Evolutionary conservation across 2,797 vertebrate genomes (phyloP), one percentile per base, ranked within the genome.

Genomic region (Tympanoctomys barrerae): DNA sequence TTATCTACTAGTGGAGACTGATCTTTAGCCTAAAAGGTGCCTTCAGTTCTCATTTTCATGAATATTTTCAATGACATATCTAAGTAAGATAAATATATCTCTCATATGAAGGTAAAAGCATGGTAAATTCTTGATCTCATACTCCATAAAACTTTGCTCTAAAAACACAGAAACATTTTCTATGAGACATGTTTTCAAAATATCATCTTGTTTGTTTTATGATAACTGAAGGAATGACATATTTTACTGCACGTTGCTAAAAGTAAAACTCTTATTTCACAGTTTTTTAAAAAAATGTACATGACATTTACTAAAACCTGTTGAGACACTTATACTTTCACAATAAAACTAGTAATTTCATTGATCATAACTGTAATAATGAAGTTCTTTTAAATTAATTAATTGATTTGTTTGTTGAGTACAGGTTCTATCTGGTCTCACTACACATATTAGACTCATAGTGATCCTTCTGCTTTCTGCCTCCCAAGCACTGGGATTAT

Each of bases 151-250:
- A 95, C 77, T 73, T 3, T 73, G 5, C 14, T 78, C 68, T 79
- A 71, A 83, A 94, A 33, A 73, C 81, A 79, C 9, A 49, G 70
- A 75, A 89, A 71, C 16, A 36, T 73, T 91, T 85, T 88, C 12
- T 84, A 42, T 33, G 57, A 22, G 57, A 87, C 93, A 84, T 52
- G 61, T 84, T 73, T 85, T 66, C 54, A 64, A 80, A 24, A 31
- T 80, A 66, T 79, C 33, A 49, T 78, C 68, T 78, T 64, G 18
- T 78, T 86, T 81, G 54, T 80, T 77, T 82, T 71, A 64, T 64
- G 36, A 71, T 13, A 95, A 93, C 90, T 79, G 2, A 90, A 64
- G 33, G 64, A 8, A 1, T 26, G n/a, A 49, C 7, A 33, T 62
- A 14, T 64, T 73, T 90, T 75, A 79, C 87, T 28, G 59, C 80